Base-by-base conservation (phyloP, 2,113 vertebrate genomes). In the Sylvia atricapilla region DNA sequence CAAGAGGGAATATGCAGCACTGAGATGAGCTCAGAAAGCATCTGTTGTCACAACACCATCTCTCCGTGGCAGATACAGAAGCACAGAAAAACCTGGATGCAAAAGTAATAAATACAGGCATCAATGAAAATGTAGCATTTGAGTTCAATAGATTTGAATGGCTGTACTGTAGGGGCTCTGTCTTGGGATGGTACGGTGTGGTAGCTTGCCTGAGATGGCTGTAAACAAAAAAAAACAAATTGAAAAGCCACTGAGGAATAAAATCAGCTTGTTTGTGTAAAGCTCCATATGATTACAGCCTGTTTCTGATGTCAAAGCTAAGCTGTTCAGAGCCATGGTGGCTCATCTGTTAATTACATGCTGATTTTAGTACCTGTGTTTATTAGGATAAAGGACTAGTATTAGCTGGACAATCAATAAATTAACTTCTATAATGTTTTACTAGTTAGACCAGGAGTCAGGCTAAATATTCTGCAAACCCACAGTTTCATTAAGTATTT, bases 21-120 rank as follows among this genome's bases (percentile, higher is more conserved):
- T 62, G 85, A 84, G 81, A 82, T 28, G 59, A 87, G 59, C 50
- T 95, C 67, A 73, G 75, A 94, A 93, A 94, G 33, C 63, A 91
- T 82, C 89, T 89, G 73, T 79, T 96, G 89, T 78, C 87, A 76
- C 41, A 74, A 6, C 28, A 72, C 15, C 33, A 70, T 62, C n/a
- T 74, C 70, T 66, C 39, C 67, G 43, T 88, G 78, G 49, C n/a
- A 66, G 46, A 84, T 27, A 89, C 94, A 89, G 69, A 11, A 87
- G 55, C 55, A 66, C 43, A 85, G 82, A 75, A 91, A 89, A 80
- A 74, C 28, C 62, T 85, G 74, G 49, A 84, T 79, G 31, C 18
- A 83, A 83, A 93, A 94, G 50, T n/a, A 66, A 30, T 82, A 84
- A 89, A 79, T 50, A 63, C 1, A 89, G 23, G 47, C 39, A 87